phyloP scores from a whole-genome alignment of 2,888 invertebrate genomes.

The Macropis europaea region DNA sequence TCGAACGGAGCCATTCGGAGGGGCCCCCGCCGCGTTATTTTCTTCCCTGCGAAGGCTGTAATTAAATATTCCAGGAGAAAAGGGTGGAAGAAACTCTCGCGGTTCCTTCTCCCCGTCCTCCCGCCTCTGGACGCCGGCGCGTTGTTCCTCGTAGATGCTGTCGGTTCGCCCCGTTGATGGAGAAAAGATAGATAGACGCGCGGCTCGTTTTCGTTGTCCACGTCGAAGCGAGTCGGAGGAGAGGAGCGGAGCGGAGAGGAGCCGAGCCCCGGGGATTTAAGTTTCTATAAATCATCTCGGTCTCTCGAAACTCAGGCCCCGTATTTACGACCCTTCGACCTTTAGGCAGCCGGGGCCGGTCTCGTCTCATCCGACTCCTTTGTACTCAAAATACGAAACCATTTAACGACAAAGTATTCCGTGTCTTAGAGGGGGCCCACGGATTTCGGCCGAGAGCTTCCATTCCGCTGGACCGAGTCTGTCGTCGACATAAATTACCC shows the following conservation, averaged over 20 bases:
- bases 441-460: slow-evolving; percentile 33
- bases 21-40: slow-evolving; percentile 69
- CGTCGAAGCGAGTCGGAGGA: slow-evolving; percentile 28
- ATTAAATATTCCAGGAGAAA: slow-evolving; percentile 74
- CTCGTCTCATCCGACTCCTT: slow-evolving; percentile 64
- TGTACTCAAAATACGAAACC: slow-evolving; percentile 68
- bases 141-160: no score
- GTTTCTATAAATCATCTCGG: slow-evolving; percentile 79
- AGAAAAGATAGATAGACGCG: slow-evolving; percentile 62
- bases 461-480: slow-evolving; percentile 14
- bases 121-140: slow-evolving; percentile 16
- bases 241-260: slow-evolving; percentile 50
- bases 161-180: slow-evolving; percentile 49
- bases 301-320: slow-evolving; percentile 74
- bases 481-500: slow-evolving; percentile 64
- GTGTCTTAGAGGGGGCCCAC: background rate
- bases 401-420: slow-evolving; percentile 75
- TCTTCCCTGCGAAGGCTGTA: slow-evolving; percentile 72
- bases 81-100: slow-evolving; percentile 46
- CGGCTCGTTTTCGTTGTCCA: slow-evolving; percentile 46
- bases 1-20: slow-evolving; percentile 55
- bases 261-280: slow-evolving; percentile 71
- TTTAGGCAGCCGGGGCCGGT: slow-evolving; percentile 52
- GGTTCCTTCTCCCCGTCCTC: slow-evolving; percentile 16
- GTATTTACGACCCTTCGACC: slow-evolving; percentile 75